Percentiles rank a stretch among this genome's conserved stretches.
phyloP scores from a whole-genome alignment of 2,888 invertebrate species.

The Synanthedon myopaeformis region DNA sequence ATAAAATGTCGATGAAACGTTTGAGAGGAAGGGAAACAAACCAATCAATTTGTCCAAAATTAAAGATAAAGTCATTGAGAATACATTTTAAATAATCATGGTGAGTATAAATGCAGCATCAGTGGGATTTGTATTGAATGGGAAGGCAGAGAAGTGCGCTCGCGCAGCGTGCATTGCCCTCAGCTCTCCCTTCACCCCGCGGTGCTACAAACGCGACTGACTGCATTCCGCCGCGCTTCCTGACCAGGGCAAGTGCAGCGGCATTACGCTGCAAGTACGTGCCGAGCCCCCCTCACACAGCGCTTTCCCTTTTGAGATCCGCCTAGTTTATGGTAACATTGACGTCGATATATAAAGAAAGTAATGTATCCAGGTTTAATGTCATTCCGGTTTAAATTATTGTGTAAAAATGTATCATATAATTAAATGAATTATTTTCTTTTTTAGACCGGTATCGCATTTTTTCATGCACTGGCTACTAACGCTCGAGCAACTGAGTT shows the following conservation, averaged over 20 bases:
- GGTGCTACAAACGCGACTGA: conserved; percentile 61
- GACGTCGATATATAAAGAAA: conserved; percentile 31
- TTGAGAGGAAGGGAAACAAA: no score
- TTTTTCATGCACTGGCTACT: no score
- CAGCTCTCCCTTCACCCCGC: conserved; percentile 31
- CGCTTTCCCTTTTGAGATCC: conserved; percentile 15
- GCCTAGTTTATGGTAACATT: conserved; percentile 21
- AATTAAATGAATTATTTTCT: no score
- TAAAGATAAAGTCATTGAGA: no score
- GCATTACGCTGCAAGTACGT: conserved; percentile 61
- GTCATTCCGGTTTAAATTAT: no score
- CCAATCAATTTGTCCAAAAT: no score
- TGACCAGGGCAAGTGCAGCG: conserved; percentile 67
- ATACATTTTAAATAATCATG: no score
- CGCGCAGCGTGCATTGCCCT: conserved; percentile 62
- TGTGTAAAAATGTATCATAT: no score
- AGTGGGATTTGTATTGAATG: conserved; percentile 40
- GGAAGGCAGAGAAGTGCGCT: conserved; percentile 47
- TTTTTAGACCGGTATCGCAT: no score
- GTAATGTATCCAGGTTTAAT: conserved; percentile 2
- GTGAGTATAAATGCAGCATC: conserved; percentile 32
- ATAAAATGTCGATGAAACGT: no score
- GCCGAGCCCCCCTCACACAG: conserved; percentile 20
- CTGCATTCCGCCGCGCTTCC: conserved; percentile 70
- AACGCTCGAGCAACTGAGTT: no score